Evolutionary conservation across 2,797 vertebrate species (phyloP).

Genomic region (Pseudocheirus occidentalis): DNA sequence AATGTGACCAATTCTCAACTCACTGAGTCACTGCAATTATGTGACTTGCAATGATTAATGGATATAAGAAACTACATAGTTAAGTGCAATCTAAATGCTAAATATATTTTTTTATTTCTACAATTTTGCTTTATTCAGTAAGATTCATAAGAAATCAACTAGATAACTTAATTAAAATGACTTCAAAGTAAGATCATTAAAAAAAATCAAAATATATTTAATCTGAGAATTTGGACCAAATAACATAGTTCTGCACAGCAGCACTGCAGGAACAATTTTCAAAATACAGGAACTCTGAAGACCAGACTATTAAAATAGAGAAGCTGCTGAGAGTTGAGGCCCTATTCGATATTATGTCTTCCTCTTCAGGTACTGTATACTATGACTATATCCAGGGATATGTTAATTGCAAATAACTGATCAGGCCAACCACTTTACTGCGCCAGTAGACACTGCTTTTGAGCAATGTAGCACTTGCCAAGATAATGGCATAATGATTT

Average conservation of each 20-base stretch:
- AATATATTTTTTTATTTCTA: constrained; percentile 45
- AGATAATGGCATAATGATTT: neutral
- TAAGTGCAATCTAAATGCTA: constrained; percentile 22
- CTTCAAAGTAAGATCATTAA: constrained; percentile 2
- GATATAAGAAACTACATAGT: constrained; percentile 16
- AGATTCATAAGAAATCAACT: constrained; percentile 30
- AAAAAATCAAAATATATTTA: constrained; percentile 32
- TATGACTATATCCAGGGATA: neutral
- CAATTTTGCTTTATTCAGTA: neutral
- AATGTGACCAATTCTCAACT: neutral
- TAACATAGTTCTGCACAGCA: neutral
- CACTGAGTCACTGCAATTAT: neutral
- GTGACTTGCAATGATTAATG: constrained; percentile 3
- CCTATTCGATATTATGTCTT: neutral
- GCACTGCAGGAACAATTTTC: neutral
- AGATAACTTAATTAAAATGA: constrained; percentile 46
- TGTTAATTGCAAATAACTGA: neutral
- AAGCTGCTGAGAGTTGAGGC: neutral
- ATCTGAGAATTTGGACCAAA: constrained; percentile 8
- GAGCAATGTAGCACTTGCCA: neutral
- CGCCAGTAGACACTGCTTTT: neutral
- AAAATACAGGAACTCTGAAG: neutral
- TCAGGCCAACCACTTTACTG: neutral
- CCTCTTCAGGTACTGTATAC: neutral
- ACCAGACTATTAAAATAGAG: neutral